These are phyloP conservation scores for Lepus europaeus DNA, from an alignment of 2,113 vertebrate species.

Conservation along the genomic window DNA sequence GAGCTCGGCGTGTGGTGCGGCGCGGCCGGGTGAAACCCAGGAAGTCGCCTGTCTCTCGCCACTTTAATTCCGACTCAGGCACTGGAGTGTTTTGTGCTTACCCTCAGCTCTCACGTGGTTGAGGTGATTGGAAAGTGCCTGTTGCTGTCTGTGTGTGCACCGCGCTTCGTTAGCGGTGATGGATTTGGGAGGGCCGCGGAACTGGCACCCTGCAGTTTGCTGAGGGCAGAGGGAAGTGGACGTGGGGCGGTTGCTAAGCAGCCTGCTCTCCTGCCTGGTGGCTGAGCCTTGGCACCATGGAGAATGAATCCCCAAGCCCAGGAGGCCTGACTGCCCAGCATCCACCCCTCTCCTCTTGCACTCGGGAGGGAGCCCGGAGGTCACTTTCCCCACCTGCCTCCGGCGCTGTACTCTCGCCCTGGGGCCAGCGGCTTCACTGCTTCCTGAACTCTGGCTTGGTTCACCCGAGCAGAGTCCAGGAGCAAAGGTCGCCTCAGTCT, in stretches of 20 bases:
- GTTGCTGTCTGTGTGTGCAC: constrained; percentile 79
- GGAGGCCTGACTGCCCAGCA: neutral
- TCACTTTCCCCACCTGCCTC: too few species aligned
- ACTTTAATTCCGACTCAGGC: constrained; percentile 50
- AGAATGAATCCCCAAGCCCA: neutral
- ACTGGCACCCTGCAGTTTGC: constrained; percentile 75
- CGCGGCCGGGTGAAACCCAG: neutral
- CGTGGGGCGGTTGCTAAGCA: constrained; percentile 72
- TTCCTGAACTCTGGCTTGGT: neutral
- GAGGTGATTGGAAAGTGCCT: constrained; percentile 83
- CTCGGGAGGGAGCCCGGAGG: neutral
- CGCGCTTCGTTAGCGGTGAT: constrained; percentile 88
- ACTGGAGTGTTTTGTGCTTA: constrained; percentile 54
- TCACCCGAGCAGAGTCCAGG: constrained; percentile 70
- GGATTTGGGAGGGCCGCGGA: constrained; percentile 82
- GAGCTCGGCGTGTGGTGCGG: neutral
- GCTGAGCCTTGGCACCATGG: neutral
- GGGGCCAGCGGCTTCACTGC: too few species aligned
- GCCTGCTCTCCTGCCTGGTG: neutral
- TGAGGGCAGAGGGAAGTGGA: constrained; percentile 61
- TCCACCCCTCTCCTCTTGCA: neutral
- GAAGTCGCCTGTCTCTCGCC: neutral
- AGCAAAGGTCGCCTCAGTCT: neutral
- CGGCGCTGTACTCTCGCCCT: too few species aligned
- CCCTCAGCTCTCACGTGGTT: constrained; percentile 76